A percentile compares a stretch with the other conserved stretches of the same genome.
Evolutionary conservation across 2,888 invertebrate species (phyloP).

Genomic region (Temnothorax unifasciatus): DNA sequence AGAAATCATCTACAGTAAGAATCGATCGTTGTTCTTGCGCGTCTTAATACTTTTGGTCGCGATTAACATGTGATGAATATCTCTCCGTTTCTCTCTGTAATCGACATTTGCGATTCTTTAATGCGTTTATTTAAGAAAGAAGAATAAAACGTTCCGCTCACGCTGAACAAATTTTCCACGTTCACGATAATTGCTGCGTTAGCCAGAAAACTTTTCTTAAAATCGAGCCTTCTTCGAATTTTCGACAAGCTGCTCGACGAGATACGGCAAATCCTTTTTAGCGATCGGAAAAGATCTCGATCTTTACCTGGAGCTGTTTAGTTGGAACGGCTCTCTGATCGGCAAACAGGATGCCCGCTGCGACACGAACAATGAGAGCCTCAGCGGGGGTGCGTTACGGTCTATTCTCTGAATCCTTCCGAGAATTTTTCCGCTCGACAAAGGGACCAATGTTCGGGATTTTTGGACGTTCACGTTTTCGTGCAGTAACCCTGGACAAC

Average conservation of each 20-base stretch:
- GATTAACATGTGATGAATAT: not conserved
- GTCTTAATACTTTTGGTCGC: not conserved
- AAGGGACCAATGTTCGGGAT: slow-evolving; percentile 57
- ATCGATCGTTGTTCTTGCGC: not conserved
- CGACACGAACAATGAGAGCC: slow-evolving; percentile 77
- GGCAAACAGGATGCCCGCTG: slow-evolving; percentile 63
- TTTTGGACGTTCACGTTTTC: slow-evolving; percentile 41
- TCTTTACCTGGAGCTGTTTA: slow-evolving; percentile 56
- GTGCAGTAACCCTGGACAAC: slow-evolving; percentile 55
- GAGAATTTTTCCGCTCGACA: slow-evolving; percentile 81
- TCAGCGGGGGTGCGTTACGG: slow-evolving; percentile 73
- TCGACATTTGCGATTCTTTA: not conserved
- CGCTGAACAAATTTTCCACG: not conserved
- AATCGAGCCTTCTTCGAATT: not conserved
- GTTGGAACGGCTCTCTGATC: slow-evolving; percentile 49
- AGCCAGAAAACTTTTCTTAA: not conserved
- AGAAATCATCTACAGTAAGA: not conserved
- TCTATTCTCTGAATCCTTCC: slow-evolving; percentile 80
- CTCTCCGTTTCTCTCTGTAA: not conserved
- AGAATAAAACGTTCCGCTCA: not conserved
- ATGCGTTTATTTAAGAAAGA: not conserved
- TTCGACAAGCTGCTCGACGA: not conserved
- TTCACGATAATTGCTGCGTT: not conserved
- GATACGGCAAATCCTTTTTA: slow-evolving; percentile 65
- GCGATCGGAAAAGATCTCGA: slow-evolving; percentile 42